A percentile compares a stretch with the other conserved stretches of the same genome.
Evolutionary conservation across 1,140 invertebrate species (phyloP).

Genomic region (Penaeus chinensis): DNA sequence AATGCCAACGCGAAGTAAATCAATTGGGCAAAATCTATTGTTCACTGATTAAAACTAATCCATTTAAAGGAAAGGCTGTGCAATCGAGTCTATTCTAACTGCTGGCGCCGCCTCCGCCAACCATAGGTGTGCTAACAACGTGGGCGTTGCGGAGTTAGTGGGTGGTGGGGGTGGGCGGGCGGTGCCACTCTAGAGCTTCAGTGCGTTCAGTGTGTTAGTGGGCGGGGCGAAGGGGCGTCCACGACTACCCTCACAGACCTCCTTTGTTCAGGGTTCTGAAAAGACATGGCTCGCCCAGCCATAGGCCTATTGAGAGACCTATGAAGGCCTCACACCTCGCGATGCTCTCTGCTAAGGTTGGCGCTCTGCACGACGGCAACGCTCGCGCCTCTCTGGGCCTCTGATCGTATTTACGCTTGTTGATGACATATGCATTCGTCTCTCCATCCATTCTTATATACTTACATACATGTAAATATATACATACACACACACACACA

Average conservation of each 20-base stretch:
- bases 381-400: too few relatives aligned
- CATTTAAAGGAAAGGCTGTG: conserved; percentile 21
- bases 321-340: too few relatives aligned
- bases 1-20: too few relatives aligned
- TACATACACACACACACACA: conserved; percentile 12
- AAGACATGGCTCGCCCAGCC: too few relatives aligned
- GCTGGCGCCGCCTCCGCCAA: conserved; percentile 14
- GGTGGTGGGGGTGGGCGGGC: neutral
- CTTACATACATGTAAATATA: conserved; percentile 8
- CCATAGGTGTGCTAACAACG: conserved; percentile 29
- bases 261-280: neutral
- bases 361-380: too few relatives aligned
- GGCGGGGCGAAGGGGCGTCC: conserved; percentile 27
- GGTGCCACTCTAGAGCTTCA: conserved; percentile 56
- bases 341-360: too few relatives aligned
- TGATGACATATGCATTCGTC: neutral
- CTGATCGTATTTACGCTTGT: too few relatives aligned
- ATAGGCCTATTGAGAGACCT: too few relatives aligned
- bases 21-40: neutral
- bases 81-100: conserved; percentile 28
- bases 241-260: conserved; percentile 28
- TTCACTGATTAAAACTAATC: conserved; percentile 11
- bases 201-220: conserved; percentile 52
- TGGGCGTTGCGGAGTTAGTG: conserved; percentile 48
- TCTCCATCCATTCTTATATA: conserved; percentile 2